Percentiles rank a stretch among this genome's conserved stretches.
Evolutionary conservation across 2,113 vertebrate genomes (phyloP).

Genomic region (Macrotus californicus): DNA sequence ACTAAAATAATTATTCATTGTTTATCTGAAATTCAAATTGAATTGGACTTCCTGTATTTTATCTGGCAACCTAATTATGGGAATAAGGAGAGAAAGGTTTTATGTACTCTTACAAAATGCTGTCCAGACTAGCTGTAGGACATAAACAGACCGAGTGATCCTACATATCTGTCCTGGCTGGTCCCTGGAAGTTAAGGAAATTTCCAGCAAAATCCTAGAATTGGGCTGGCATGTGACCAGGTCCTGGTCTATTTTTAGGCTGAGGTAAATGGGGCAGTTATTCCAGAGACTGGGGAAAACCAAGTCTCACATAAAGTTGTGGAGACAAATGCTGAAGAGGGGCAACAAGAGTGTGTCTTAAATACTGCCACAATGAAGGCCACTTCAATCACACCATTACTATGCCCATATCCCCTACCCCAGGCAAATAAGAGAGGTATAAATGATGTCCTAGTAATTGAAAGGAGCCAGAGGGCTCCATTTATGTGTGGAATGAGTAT

Average conservation of each 20-base stretch:
- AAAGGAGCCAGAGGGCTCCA: not conserved
- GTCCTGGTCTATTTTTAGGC: conserved; percentile 49
- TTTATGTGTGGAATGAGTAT: not conserved
- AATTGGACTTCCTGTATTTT: conserved; percentile 13
- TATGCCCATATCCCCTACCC: not conserved
- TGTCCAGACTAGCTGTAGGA: not conserved
- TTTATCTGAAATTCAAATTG: not conserved
- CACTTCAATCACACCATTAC: not conserved
- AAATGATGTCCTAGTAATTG: not conserved
- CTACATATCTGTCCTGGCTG: not conserved
- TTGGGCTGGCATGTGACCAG: conserved; percentile 25
- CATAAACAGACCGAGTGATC: not conserved
- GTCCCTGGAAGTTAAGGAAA: conserved; percentile 41
- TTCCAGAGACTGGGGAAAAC: conserved; percentile 28
- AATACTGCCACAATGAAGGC: not conserved
- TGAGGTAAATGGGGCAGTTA: conserved; percentile 48
- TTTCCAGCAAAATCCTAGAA: conserved; percentile 58
- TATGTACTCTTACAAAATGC: not conserved
- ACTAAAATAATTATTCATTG: not conserved
- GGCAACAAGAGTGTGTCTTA: not conserved
- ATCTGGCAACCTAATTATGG: not conserved
- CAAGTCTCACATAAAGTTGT: conserved; percentile 1
- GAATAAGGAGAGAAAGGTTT: not conserved
- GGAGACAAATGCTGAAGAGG: not conserved
- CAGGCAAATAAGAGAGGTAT: conserved; percentile 19